Percentiles rank a stretch among this genome's conserved stretches.
phyloP scores from a whole-genome alignment of 1,140 invertebrate species.

The Lepidurus packardi region DNA sequence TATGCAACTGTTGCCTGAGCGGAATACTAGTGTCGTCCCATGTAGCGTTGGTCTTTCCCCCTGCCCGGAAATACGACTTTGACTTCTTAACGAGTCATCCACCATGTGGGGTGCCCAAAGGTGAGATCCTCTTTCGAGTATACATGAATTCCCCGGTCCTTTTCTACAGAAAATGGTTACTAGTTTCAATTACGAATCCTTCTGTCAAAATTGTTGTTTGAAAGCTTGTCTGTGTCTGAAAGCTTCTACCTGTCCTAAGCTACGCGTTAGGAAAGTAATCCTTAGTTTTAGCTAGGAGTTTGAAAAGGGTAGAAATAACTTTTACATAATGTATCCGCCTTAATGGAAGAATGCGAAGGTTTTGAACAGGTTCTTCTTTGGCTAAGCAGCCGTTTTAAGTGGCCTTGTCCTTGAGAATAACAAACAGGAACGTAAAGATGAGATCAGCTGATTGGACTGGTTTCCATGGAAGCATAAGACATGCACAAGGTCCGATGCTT shows the following conservation, averaged over 20 bases:
- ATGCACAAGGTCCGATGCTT: no score
- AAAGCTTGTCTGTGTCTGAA: neutral
- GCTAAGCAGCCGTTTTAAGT: no score
- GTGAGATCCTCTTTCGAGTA: slow-evolving; percentile 49
- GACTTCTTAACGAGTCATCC: slow-evolving; percentile 88
- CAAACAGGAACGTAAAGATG: no score
- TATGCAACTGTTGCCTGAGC: neutral
- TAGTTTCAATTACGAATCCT: neutral
- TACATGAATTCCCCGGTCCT: neutral
- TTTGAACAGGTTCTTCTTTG: no score
- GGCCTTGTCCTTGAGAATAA: no score
- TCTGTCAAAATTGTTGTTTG: neutral
- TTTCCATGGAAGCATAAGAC: no score
- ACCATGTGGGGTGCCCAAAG: slow-evolving; percentile 94
- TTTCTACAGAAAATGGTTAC: neutral
- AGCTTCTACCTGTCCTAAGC: neutral
- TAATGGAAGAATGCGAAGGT: no score
- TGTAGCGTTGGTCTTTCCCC: slow-evolving; percentile 79
- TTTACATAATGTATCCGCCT: no score
- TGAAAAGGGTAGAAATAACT: no score
- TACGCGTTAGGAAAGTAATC: no score
- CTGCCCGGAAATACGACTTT: slow-evolving; percentile 75
- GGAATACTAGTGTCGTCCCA: slow-evolving; percentile 47
- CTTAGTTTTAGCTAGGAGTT: no score
- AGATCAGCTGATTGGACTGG: no score